Base-by-base conservation (phyloP, 2,797 vertebrate species). In the Enoplosus armatus region DNA sequence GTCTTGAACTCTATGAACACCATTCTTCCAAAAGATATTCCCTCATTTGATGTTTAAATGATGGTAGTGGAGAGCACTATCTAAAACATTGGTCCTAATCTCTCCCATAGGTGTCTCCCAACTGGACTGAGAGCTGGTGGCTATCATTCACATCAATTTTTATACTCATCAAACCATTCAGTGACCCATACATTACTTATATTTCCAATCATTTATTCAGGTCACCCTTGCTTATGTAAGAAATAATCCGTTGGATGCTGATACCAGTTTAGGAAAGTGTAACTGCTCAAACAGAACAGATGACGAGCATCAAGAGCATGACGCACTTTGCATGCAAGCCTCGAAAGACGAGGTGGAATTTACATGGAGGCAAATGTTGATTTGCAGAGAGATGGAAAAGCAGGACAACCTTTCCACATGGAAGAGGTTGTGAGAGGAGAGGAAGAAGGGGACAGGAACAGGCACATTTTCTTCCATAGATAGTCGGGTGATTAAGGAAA, bases 401-500 rank as follows among this genome's bases (percentile, higher is more conserved):
- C 27, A 12, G 10, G 45, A 35, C 3, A 69, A 33, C 56, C 8
- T 51, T 45, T 55, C 20, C 45, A 31, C 43, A 5, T 16, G 14
- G 29, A 64, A 16, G 54, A 60, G 56, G 15, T 56, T 0, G 6
- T n/a, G 11, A 64, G 61, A 63, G 62, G 59, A 78, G 26, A 63
- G 72, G 50, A 39, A 62, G 59, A 72, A 51, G 56, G n/a, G 26
- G 79, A 66, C 88, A 83, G 90, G 90, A 93, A 93, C 79, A 83
- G 78, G 59, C 82, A 80, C 73, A 88, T 91, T 92, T 90, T 85
- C 75, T 87, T 60, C 39, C 18, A 31, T 3, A 86, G 90, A 93
- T 93, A 85, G 80, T 84, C 6, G 50, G n/a, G 75, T 76, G 88
- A 93, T 94, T 93, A 87, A 71, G 84, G 79, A 86, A 93, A 95